Percentiles rank a stretch among this genome's conserved stretches.
Conservation (phyloP, 2,797 vertebrate species). For the Avahi laniger region DNA sequence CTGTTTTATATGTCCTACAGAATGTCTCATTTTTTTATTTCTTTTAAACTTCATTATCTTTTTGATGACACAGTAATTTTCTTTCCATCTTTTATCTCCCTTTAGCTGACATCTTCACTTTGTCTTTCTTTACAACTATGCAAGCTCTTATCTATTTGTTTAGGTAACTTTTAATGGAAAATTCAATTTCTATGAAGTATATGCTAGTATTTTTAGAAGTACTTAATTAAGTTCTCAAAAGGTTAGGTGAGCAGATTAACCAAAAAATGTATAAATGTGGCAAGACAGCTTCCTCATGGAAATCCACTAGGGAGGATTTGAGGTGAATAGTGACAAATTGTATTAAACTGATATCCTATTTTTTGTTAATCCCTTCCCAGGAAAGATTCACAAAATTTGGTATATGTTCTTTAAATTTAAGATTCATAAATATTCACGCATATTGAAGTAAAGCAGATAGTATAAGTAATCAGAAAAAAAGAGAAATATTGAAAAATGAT, state of each 20-base stretch:
- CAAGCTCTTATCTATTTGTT: conserved; percentile 70
- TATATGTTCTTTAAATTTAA: not conserved
- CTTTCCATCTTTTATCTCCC: conserved; percentile 79
- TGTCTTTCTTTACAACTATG: conserved; percentile 68
- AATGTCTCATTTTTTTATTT: conserved; percentile 72
- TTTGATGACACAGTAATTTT: conserved; percentile 83
- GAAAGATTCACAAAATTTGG: not conserved
- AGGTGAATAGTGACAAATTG: conserved; percentile 51
- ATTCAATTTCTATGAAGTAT: conserved; percentile 75
- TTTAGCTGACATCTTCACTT: conserved; percentile 77
- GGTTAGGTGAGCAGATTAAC: conserved; percentile 52
- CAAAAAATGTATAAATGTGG: conserved; percentile 50
- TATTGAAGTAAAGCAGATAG: not conserved
- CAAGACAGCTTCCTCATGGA: not conserved
- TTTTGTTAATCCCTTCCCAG: conserved; percentile 48
- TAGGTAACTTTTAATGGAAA: conserved; percentile 78
- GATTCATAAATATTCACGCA: not conserved
- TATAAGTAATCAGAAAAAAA: not conserved
- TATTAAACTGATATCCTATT: conserved; percentile 47
- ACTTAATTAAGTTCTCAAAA: conserved; percentile 72
- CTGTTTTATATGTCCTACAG: conserved; percentile 63
- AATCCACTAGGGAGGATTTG: not conserved
- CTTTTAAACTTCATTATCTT: conserved; percentile 82
- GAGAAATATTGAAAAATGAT: not conserved
- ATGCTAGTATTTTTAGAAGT: conserved; percentile 62